A percentile compares a stretch with the other conserved stretches of the same genome.
phyloP scores from a whole-genome alignment of 2,113 vertebrate genomes.

The Labeo catla region DNA sequence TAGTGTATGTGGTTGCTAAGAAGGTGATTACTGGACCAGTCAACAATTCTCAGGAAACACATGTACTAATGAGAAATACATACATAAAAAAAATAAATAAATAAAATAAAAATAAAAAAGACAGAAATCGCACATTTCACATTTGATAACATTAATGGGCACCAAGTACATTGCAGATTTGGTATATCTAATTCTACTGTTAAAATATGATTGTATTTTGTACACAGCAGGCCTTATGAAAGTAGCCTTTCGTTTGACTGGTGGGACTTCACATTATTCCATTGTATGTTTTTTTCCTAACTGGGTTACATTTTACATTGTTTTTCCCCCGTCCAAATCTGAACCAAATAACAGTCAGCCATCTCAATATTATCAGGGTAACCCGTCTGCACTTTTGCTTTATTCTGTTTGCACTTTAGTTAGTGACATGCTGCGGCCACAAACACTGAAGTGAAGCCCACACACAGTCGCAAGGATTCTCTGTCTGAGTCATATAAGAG shows the following conservation, averaged over 20 bases:
- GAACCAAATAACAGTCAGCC: background rate
- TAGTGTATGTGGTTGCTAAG: no score
- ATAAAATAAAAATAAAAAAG: background rate
- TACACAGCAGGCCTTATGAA: background rate
- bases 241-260: background rate
- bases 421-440: constrained; percentile 25
- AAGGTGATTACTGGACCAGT: background rate
- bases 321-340: background rate
- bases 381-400: constrained; percentile 49
- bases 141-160: background rate
- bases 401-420: constrained; percentile 27
- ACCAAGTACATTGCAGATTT: no score
- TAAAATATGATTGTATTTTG: background rate
- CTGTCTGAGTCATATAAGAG: constrained; percentile 75
- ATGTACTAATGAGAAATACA: background rate
- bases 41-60: background rate
- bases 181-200: background rate
- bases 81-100: background rate
- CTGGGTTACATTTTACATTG: background rate
- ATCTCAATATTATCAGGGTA: constrained; percentile 53
- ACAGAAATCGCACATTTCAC: background rate
- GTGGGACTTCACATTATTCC: background rate
- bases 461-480: constrained; percentile 71
- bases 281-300: background rate
- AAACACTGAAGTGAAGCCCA: constrained; percentile 66